Evolutionary conservation across 2,797 vertebrate species (phyloP).

Genomic region (Euphonia xanthogaster): DNA sequence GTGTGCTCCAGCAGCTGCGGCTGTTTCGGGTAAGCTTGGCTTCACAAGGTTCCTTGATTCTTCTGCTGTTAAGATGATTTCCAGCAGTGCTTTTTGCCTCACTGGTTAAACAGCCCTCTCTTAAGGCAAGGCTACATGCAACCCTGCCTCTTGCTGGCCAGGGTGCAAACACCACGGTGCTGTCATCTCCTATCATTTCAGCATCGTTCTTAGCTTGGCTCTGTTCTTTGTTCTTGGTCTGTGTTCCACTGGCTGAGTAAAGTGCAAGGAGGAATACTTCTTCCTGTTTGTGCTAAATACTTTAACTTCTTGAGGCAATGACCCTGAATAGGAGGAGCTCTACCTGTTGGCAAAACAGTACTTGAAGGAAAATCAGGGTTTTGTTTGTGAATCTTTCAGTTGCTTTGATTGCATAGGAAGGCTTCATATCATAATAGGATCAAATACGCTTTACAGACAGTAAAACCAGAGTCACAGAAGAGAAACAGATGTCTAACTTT

Average conservation of each 20-base stretch:
- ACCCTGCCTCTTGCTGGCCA: background rate
- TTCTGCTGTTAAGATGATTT: background rate
- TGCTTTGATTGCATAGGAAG: background rate
- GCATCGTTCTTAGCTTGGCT: accelerated
- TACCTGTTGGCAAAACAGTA: background rate
- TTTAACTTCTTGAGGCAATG: background rate
- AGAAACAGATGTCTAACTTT: background rate
- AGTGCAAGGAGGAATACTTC: background rate
- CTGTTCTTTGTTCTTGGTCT: background rate
- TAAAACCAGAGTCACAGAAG: background rate
- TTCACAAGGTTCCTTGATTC: background rate
- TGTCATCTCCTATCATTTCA: accelerated
- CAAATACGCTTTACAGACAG: background rate
- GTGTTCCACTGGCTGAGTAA: background rate
- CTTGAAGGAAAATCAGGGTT: background rate
- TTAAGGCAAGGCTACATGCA: background rate
- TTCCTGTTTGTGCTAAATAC: background rate
- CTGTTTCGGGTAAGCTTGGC: background rate
- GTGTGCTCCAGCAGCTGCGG: background rate
- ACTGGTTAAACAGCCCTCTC: background rate
- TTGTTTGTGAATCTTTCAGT: background rate
- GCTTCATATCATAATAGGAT: background rate
- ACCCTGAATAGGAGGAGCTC: background rate
- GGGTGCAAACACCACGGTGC: background rate
- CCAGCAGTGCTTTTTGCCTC: background rate